These are phyloP conservation scores for Cryptosula pallasiana DNA, from an alignment of 2,888 invertebrate genomes.

Conservation along the genomic window DNA sequence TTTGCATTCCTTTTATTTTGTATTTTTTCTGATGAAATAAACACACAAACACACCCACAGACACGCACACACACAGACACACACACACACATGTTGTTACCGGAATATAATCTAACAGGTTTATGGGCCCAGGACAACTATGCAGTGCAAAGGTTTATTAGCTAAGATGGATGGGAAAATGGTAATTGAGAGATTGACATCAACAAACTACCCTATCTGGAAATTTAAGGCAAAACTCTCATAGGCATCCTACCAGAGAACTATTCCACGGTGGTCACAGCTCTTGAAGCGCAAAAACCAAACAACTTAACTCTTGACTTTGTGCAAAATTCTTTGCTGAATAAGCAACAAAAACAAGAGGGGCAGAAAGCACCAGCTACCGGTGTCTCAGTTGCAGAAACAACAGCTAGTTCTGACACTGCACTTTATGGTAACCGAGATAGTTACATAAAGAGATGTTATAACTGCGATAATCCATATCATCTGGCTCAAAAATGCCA, in stretches of 20 bases:
- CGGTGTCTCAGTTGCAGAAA: background rate
- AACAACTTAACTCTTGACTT: background rate
- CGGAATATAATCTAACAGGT: no score
- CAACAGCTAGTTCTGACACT: background rate
- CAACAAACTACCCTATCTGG: background rate
- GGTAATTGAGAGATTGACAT: background rate
- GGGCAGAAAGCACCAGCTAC: background rate
- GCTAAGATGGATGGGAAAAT: background rate
- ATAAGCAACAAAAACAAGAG: background rate
- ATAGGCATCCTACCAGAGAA: slow-evolving; percentile 23
- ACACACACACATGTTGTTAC: no score
- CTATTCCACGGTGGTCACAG: slow-evolving; percentile 19
- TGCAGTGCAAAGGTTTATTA: background rate
- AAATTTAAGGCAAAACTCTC: slow-evolving; percentile 4
- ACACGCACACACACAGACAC: no score
- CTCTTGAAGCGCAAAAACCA: background rate
- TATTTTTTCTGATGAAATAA: no score
- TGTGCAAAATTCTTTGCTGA: background rate
- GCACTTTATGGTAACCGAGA: background rate
- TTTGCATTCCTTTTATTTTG: no score
- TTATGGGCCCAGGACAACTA: no score
- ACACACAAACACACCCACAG: no score
- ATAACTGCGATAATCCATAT: background rate
- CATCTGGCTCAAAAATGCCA: background rate
- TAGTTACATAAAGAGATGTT: background rate